Base-by-base conservation (phyloP, 1,140 invertebrate species). In the Anoplophora glabripennis region DNA sequence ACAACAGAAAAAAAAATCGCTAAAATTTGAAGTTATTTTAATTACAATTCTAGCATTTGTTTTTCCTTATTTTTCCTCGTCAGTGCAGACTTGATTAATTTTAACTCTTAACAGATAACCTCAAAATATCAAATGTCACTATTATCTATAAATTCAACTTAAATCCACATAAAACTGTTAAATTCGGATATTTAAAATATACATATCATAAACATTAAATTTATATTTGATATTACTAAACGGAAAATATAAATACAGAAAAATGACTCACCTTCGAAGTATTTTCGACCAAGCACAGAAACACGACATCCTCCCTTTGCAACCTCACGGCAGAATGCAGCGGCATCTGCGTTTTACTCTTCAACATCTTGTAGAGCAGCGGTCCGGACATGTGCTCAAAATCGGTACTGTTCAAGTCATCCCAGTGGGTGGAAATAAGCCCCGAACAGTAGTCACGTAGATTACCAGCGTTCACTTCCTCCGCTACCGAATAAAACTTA, bases 351-450 rank as follows among this genome's bases (percentile, higher is more conserved):
- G 93, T 92, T 77, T 96, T 97, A 48, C 83, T 85, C 76, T 96
- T 96, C 56, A 98, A 81, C 86, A 98, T 91, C 66, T 89, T 84
- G 72, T 92, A 96, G 11, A 97, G 75, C 14, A 97, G 77, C 0
- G 91, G 86, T 3, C 93, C 93, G 7, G 91, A 89, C 90, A 98
- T 94, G 70, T 92, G 86, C 40, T 87, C 89, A 79, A 98, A 98
- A 75, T 98, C 94, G 54, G 93, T 88, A 36, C 87, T 85, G 48
- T 89, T 90, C 65, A 98, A 86, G 74, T 96, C 92, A 78, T 94
- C 87, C 94, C 94, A 97, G 73, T 96, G 90, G 34, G 87, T 86
- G n/a, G 92, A 94, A 69, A 96, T 96, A 12, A 96, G 81, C 12
- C 88, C 86, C 17, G 93, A 94, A 69, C 93, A 96, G 76, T 95